Base-by-base conservation (phyloP, 2,797 vertebrate genomes). In the Oryzias dopingdopingensis region DNA sequence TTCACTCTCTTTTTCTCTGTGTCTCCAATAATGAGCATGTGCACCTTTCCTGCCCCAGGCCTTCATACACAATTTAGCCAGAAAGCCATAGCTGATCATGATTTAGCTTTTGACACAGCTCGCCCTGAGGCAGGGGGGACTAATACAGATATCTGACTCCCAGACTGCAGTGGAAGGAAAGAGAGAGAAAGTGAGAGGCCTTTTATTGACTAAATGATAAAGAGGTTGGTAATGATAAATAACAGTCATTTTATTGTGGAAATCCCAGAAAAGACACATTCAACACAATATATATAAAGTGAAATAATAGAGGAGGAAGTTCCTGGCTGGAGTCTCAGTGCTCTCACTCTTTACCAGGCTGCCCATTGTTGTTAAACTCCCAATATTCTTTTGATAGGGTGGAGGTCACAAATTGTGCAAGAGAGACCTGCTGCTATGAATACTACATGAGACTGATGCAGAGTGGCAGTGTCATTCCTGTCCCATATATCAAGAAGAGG, bases 141-240 rank as follows among this genome's bases (percentile, higher is more conserved):
- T 99, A 98, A 98, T 98, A 98, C 97, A 96, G 96, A 97, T 99
- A 97, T 97, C 97, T 97, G 95, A 96, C 96, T 97, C 93, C 93
- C 93, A 94, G 94, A 95, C 94, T 90, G 91, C 94, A 87, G 93
- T 89, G 90, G 90, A 94, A 95, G 92, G 92, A 93, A 85, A 80
- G 77, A 86, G 93, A 87, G 79, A 90, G 89, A 90, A 92, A 90
- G 93, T 90, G 92, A 94, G 93, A 94, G 94, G 94, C 93, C 94
- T 95, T 96, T 98, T 99, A 99, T 99, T 99, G 97, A 99, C 97
- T 97, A 98, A 98, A 98, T 99, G 97, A 99, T 99, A 98, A 99
- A 99, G 96, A 97, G 96, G 93, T 94, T 95, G 95, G 95, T 98
- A 97, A 99, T 99, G 97, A 99, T 98, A 98, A 99, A 99, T 99